A percentile compares a stretch with the other conserved stretches of the same genome.
Evolutionary conservation across 2,888 invertebrate species (phyloP).

Genomic region (Ernsta delagoae): DNA sequence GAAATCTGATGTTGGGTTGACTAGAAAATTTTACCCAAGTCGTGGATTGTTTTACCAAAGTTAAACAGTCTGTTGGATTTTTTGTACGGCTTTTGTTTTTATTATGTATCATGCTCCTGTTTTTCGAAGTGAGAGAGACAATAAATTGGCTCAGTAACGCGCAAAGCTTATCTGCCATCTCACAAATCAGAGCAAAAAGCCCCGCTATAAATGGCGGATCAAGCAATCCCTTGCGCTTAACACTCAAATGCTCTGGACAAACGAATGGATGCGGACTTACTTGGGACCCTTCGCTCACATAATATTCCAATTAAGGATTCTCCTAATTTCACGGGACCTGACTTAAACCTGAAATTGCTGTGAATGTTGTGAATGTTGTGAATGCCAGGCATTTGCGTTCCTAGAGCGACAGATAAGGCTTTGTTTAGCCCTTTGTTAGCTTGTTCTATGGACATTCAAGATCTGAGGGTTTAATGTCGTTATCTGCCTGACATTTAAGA

Average conservation of each 20-base stretch:
- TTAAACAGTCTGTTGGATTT: too few relatives aligned
- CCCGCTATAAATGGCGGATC: slow-evolving; percentile 57
- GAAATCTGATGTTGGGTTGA: too few relatives aligned
- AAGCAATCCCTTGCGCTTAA: slow-evolving; percentile 46
- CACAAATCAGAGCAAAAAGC: slow-evolving; percentile 49
- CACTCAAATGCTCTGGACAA: slow-evolving; percentile 40
- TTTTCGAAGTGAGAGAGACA: slow-evolving; percentile 1
- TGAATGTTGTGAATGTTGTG: neutral
- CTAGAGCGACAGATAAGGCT: slow-evolving; percentile 28
- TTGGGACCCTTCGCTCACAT: slow-evolving; percentile 45
- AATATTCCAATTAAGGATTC: slow-evolving; percentile 51
- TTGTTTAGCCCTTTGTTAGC: slow-evolving; percentile 26
- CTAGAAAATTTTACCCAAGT: too few relatives aligned
- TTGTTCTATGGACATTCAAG: slow-evolving; percentile 18
- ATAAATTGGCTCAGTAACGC: slow-evolving; percentile 32
- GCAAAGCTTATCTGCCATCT: slow-evolving; percentile 55
- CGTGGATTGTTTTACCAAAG: too few relatives aligned
- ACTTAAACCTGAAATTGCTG: slow-evolving; percentile 14
- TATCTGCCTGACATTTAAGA: neutral
- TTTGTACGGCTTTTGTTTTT: too few relatives aligned
- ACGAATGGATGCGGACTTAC: slow-evolving; percentile 30
- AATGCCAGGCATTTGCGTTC: slow-evolving; percentile 3
- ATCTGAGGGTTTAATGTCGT: neutral
- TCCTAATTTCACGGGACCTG: slow-evolving; percentile 32
- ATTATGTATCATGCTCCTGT: neutral